Conservation (phyloP, 1,140 invertebrate species). For the Hylaeus anthracinus region DNA sequence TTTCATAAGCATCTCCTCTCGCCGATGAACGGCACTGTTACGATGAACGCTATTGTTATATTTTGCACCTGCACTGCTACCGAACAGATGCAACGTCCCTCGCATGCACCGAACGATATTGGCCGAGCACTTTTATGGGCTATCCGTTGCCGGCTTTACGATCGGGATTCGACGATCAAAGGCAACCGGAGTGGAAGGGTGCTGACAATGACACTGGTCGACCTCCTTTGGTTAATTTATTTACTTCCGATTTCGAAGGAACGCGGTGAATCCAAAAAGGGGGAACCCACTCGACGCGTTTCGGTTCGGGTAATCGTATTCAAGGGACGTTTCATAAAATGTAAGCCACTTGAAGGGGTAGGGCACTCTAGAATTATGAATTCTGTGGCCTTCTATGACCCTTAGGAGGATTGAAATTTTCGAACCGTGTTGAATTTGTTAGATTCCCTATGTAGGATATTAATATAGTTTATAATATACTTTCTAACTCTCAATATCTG, state of each 20-base stretch:
- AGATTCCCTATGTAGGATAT: too few relatives aligned
- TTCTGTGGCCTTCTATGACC: too few relatives aligned
- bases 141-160: conserved; percentile 8
- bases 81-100: not conserved
- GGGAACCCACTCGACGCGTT: not conserved
- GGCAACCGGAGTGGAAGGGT: not conserved
- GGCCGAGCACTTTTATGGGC: conserved; percentile 23
- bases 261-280: not conserved
- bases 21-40: not conserved
- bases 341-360: too few relatives aligned
- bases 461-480: too few relatives aligned
- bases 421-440: too few relatives aligned
- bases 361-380: too few relatives aligned
- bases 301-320: not conserved
- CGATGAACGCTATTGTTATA: conserved; percentile 28
- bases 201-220: conserved; percentile 21
- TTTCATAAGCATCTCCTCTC: conserved; percentile 24
- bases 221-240: conserved; percentile 20
- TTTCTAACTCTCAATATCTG: too few relatives aligned
- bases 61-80: conserved; percentile 25
- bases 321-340: not conserved
- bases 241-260: not conserved
- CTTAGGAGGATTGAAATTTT: too few relatives aligned
- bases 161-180: conserved; percentile 21
- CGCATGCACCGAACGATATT: conserved; percentile 10